These are phyloP conservation scores for Drepana arcuata DNA, from an alignment of 1,140 invertebrate genomes.

Conservation along the genomic window DNA sequence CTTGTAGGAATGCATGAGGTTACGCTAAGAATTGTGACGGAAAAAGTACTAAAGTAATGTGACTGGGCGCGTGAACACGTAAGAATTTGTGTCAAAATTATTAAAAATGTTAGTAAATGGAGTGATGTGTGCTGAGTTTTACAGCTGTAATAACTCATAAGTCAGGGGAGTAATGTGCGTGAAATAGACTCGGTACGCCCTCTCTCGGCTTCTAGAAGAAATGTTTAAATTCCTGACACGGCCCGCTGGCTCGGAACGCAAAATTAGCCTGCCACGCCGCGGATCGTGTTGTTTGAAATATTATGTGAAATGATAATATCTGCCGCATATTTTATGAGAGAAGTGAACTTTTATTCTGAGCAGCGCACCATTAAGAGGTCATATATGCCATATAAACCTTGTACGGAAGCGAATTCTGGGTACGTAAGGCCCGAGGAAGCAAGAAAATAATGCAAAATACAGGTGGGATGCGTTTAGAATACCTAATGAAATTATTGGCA, in stretches of 20 bases:
- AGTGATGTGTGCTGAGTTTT: conserved; percentile 53
- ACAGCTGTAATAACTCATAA: conserved; percentile 55
- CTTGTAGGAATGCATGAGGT: no score
- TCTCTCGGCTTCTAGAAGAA: conserved; percentile 39
- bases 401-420: no score
- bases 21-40: no score
- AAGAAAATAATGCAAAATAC: no score
- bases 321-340: no score
- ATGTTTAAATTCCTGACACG: conserved; percentile 32
- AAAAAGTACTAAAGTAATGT: no score
- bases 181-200: conserved; percentile 47
- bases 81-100: conserved; percentile 21
- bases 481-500: no score
- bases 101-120: conserved; percentile 44
- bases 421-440: no score
- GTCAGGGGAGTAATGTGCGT: conserved; percentile 46
- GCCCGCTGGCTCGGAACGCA: conserved; percentile 34
- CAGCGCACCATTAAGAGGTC: no score
- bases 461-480: no score
- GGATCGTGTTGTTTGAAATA: conserved; percentile 37
- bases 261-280: conserved; percentile 36
- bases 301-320: conserved; percentile 34
- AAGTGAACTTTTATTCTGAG: no score
- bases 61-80: neutral
- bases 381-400: no score